Base-by-base conservation (phyloP, 2,113 vertebrate genomes). In the Chloroceryle aenea region DNA sequence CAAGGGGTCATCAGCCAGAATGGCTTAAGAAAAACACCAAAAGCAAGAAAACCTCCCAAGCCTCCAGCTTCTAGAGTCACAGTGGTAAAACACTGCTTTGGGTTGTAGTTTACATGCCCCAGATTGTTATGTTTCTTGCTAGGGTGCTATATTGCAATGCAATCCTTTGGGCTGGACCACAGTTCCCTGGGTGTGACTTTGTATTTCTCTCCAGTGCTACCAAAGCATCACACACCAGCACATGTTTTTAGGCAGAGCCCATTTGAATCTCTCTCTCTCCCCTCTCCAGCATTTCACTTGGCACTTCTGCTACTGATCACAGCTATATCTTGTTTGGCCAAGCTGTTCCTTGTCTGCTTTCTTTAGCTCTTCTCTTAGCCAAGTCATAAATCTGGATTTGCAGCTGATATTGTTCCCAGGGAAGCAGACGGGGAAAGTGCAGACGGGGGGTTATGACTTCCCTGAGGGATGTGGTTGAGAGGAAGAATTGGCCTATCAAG, bases 381-480 rank as follows among this genome's bases (percentile, higher is more conserved):
- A 91, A 91, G 85, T 26, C 7, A 2, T 93, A 93, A 91, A 96
- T 94, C 78, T 87, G 89, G 45, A 48, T 85, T 93, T 83, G 71
- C 27, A 63, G 91, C 71, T 87, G 74, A 38, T 89, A 15, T 3
- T 79, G 55, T 67, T 93, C 90, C 45, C 56, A 29, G 55, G 43
- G 62, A 82, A 76, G 78, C 66, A 85, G 80, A 59, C 8, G 56
- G 47, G 25, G 34, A 48, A 78, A 89, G 86, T 86, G 73, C 84
- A 92, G 86, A 68, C 61, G 71, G 73, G n/a, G 43, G 87, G 53
- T 85, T 69, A 26, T 66, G 71, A 77, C 67, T 77, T 94, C 87
- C 66, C 81, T 6, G n/a, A 85, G 90, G 78, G 78, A 63, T 67
- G 68, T 0, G 2, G 29, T 6, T 2, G 32, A 83, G 63, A 87